Conservation (phyloP, 1,140 invertebrate species). For the Ceratina calcarata region DNA sequence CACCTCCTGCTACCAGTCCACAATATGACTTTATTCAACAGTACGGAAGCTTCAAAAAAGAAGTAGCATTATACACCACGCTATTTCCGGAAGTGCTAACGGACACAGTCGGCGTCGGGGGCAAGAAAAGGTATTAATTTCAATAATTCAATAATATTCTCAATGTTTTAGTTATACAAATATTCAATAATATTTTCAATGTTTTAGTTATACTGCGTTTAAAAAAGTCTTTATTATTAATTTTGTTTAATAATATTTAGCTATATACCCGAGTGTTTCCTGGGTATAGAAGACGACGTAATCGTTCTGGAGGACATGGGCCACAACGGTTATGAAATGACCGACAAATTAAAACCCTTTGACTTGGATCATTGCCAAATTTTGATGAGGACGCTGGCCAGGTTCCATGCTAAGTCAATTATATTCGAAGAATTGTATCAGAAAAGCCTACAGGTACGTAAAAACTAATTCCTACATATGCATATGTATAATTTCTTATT, state of each 20-base stretch:
- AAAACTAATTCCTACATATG: no score
- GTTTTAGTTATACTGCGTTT: no score
- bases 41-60: slow-evolving; percentile 80
- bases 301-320: slow-evolving; percentile 81
- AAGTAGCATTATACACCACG: slow-evolving; percentile 78
- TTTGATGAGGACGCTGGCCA: slow-evolving; percentile 80
- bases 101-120: slow-evolving; percentile 33
- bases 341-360: slow-evolving; percentile 79
- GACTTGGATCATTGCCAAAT: slow-evolving; percentile 79
- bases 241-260: neutral
- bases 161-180: no score
- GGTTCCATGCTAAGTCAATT: slow-evolving; percentile 81
- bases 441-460: slow-evolving; percentile 66
- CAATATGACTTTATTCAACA: slow-evolving; percentile 76
- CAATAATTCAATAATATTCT: no score
- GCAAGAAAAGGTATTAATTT: no score
- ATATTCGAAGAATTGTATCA: slow-evolving; percentile 80
- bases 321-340: slow-evolving; percentile 79
- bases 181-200: no score
- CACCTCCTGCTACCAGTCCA: slow-evolving; percentile 71
- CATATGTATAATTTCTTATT: no score
- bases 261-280: slow-evolving; percentile 78
- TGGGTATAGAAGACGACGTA: slow-evolving; percentile 76
- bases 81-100: slow-evolving; percentile 76
- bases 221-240: no score